Evolutionary conservation across 2,113 vertebrate species (phyloP), one percentile per base, ranked within the genome.

Genomic region (Leucopsar rothschildi): DNA sequence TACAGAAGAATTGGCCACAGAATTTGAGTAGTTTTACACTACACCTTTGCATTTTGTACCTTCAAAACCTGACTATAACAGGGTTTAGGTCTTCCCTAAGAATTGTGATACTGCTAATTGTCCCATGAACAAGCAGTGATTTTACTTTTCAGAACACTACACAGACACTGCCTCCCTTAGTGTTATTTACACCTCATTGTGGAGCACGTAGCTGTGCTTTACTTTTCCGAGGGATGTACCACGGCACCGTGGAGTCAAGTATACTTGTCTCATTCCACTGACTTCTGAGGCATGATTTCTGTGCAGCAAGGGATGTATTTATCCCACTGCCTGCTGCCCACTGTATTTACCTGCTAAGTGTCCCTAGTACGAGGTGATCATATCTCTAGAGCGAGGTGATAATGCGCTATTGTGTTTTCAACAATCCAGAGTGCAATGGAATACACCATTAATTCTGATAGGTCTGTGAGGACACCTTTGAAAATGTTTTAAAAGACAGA

Each of bases 401-500:
- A 92, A 93, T 49, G 33, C 11, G 29, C 83, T 90, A 52, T 95
- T 96, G 76, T 90, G 77, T 88, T 93, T 82, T 45, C 86, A 92
- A 78, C 88, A 90, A 93, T 84, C 60, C 55, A 53, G 76, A 95
- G 84, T 80, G 75, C 90, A 94, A 91, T 21, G 77, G 89, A 94
- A 96, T 93, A 95, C 95, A 88, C 63, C 95, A 92, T 97, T 96
- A 97, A 96, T 96, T 95, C 96, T 59, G 91, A 86, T 94, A 94
- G 96, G 96, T 96, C 96, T 96, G 81, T 22, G 91, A 96, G 95
- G 63, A 96, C 85, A 97, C 61, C 95, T 98, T 96, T 97, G 92
- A 93, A 98, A 97, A 96, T 94, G 95, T 96, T 97, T 97, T 90
- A 93, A 97, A 97, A 97, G 95, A 97, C 93, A 97, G 92, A 97